These are phyloP conservation scores for Mystacornis crossleyi DNA, from an alignment of 2,113 vertebrate species.

Conservation along the genomic window DNA sequence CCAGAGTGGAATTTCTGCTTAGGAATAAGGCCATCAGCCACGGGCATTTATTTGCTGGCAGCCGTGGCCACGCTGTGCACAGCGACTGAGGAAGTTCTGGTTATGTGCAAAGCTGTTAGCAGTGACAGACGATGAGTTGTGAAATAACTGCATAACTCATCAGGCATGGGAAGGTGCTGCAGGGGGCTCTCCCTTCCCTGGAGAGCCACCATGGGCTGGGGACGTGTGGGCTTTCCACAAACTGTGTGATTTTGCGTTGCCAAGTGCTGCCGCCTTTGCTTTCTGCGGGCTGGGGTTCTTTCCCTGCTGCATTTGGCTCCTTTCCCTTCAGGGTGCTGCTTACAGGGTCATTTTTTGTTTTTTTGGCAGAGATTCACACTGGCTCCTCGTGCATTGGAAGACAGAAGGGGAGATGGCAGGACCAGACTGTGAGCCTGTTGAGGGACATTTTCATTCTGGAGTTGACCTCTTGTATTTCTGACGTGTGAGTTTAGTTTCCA, in stretches of 20 bases:
- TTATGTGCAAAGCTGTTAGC: background rate
- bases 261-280: background rate
- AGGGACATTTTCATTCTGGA: background rate
- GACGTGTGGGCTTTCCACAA: background rate
- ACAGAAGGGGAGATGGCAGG: background rate
- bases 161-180: background rate
- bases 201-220: background rate
- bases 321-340: background rate
- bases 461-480: background rate
- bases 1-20: background rate
- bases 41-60: background rate
- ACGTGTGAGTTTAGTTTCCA: background rate
- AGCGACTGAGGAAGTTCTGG: background rate
- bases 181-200: background rate
- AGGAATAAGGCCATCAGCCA: background rate
- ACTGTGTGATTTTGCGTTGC: rapidly evolving
- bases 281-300: background rate
- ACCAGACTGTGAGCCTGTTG: too few relatives aligned
- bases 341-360: too few relatives aligned
- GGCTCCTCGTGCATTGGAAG: background rate
- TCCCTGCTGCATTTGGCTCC: background rate
- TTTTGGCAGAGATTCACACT: background rate
- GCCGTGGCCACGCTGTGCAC: background rate
- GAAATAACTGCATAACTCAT: background rate
- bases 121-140: background rate